These are phyloP conservation scores for Lacanobia oleracea DNA, from an alignment of 2,888 invertebrate genomes.

Conservation along the genomic window DNA sequence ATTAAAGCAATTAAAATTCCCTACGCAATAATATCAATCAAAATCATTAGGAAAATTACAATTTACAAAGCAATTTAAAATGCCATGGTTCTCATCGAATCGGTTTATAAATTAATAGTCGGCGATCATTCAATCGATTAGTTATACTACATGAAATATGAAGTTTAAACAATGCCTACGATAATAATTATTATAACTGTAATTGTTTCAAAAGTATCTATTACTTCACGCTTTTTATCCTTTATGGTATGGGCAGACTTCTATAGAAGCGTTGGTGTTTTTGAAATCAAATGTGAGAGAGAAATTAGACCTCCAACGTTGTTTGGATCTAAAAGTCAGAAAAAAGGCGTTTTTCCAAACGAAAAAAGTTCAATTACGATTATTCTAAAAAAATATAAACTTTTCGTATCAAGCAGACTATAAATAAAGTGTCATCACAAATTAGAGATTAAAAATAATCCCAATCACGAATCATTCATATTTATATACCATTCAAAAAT, in stretches of 20 bases:
- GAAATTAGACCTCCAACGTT: conserved; percentile 2
- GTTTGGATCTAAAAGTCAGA: not conserved
- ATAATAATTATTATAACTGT: conserved; percentile 32
- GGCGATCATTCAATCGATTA: conserved; percentile 57
- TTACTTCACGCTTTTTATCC: conserved; percentile 45
- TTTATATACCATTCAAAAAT: conserved; percentile 67
- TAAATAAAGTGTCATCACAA: conserved; percentile 70
- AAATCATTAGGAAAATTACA: conserved; percentile 58
- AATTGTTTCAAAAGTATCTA: conserved; percentile 27
- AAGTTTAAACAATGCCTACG: conserved; percentile 55
- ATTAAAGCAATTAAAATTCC: conserved; percentile 60
- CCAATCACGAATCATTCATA: conserved; percentile 73
- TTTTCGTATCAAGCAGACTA: conserved; percentile 38
- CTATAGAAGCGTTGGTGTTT: conserved; percentile 2
- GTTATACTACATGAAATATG: conserved; percentile 46
- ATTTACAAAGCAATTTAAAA: conserved; percentile 64
- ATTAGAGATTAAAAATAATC: conserved; percentile 69
- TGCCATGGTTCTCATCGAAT: conserved; percentile 60
- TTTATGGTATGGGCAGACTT: conserved; percentile 33
- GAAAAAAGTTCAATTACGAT: not conserved
- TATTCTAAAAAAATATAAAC: conserved; percentile 6
- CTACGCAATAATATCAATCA: conserved; percentile 62
- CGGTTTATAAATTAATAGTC: conserved; percentile 57
- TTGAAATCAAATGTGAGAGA: not conserved
- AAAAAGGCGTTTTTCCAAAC: not conserved